Evolutionary conservation across 30 jellyfish, hydroid and myxozoan species (phyloP).

Genomic region (Pelagia noctiluca): DNA sequence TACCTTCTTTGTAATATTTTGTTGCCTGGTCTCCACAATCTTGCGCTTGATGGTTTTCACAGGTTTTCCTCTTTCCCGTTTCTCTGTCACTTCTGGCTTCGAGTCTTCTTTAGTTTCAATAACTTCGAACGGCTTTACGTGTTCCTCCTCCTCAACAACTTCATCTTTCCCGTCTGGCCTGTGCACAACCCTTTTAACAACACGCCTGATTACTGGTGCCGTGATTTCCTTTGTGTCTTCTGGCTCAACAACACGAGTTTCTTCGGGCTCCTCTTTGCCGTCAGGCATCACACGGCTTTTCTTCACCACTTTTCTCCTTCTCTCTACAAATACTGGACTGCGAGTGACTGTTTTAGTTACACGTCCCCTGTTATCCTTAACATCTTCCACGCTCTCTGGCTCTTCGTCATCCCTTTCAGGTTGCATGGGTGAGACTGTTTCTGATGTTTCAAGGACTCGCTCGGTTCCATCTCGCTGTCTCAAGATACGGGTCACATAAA

Average conservation of each 20-base stretch:
- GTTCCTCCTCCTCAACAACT: not conserved
- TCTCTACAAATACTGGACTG: not conserved
- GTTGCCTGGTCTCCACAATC: constrained; percentile 7
- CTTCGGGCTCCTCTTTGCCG: not conserved
- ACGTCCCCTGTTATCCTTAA: not conserved
- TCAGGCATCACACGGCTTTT: not conserved
- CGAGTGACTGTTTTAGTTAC: not conserved
- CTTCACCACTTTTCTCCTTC: not conserved
- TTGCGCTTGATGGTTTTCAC: constrained; percentile 11
- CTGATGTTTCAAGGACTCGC: constrained; percentile 1
- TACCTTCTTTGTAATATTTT: not conserved
- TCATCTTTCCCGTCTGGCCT: not conserved
- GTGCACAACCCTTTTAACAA: not conserved
- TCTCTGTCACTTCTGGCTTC: constrained; percentile 36
- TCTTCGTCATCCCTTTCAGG: not conserved
- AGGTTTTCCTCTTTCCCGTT: constrained; percentile 47
- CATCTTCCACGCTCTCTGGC: not conserved
- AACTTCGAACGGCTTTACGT: not conserved
- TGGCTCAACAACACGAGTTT: not conserved
- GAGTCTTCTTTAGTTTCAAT: not conserved
- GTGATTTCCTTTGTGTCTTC: not conserved
- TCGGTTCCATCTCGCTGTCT: not conserved
- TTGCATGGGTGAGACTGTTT: not conserved
- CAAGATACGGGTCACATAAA: not conserved
- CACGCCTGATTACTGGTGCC: not conserved